Base-by-base conservation (phyloP, 2,113 vertebrate genomes). In the Struthidea cinerea region DNA sequence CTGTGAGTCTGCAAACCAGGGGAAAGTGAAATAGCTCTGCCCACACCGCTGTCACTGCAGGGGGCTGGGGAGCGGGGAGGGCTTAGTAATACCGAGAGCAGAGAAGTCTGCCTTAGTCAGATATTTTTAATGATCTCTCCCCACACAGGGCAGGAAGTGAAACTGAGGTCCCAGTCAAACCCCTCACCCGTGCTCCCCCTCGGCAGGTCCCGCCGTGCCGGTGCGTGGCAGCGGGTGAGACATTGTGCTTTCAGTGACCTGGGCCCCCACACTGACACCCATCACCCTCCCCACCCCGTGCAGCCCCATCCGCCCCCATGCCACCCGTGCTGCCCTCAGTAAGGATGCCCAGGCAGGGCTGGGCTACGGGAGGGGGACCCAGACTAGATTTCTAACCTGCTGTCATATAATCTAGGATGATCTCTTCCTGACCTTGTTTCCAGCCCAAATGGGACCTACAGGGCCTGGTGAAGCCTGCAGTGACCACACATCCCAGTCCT, bases 61-160 rank as follows among this genome's bases (percentile, higher is more conserved):
- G 73, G 95, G 91, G 93, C 86, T 70, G 85, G 55, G 93, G 91
- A 94, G 88, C 4, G 6, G 63, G 27, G 79, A 93, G 75, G 26
- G 42, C 35, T 96, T 97, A 98, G 96, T 98, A 97, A 98, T 98
- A 98, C 78, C 0, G 96, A 98, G 97, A 98, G 80, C 97, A 96
- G 67, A 96, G 96, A 93, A 97, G 97, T 97, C 97, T 97, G 97
- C 92, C 96, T 96, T 97, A 97, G 97, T 86, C 97, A 97, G 98
- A 98, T 98, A 98, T 97, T 98, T 98, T 98, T 98, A 98, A 97
- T 97, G 96, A 97, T 94, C 90, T 96, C 94, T 96, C 97, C 95
- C 97, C 90, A 84, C 96, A 96, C 63, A 88, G 89, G 97, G 97
- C 98, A 98, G 98, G 97, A 98, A 98, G 97, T 97, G 98, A 98